Percentiles rank a stretch among this genome's conserved stretches.
These are phyloP conservation scores for Antechinus flavipes DNA, from an alignment of 2,113 vertebrate genomes.

Conservation along the genomic window DNA sequence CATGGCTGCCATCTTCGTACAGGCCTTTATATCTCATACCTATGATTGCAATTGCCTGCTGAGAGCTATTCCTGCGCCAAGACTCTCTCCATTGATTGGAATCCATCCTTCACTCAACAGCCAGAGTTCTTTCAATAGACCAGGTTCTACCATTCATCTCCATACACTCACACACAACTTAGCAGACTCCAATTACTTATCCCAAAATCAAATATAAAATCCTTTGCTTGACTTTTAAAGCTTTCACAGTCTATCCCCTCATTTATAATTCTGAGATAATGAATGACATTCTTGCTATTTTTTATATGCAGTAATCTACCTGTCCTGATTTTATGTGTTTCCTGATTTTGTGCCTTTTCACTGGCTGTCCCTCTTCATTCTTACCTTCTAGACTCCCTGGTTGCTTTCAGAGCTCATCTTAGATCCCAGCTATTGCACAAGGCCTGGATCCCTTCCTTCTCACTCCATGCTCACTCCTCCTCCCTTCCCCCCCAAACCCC, in stretches of 20 bases:
- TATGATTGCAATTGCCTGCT: not conserved
- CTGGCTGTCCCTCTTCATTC: not conserved
- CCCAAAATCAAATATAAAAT: not conserved
- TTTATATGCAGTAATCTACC: not conserved
- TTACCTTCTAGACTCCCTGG: not conserved
- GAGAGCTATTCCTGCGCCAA: not conserved
- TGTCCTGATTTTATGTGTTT: not conserved
- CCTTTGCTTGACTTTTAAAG: rapidly evolving
- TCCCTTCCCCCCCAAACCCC: not conserved
- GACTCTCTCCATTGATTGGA: not conserved
- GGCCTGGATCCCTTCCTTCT: not conserved
- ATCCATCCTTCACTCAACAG: not conserved
- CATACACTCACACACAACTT: not conserved
- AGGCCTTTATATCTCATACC: not conserved
- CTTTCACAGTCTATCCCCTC: rapidly evolving
- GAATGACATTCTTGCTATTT: rapidly evolving
- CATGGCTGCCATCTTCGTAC: not conserved
- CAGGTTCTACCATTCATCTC: not conserved
- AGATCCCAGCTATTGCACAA: not conserved
- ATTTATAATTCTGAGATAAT: not conserved
- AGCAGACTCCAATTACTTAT: too few species aligned
- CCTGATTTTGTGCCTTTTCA: not conserved
- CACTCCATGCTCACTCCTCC: not conserved
- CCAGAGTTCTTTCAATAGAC: conserved; percentile 2
- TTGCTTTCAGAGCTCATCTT: not conserved